These are phyloP conservation scores for Decapterus maruadsi DNA, from an alignment of 2,797 vertebrate species.

Conservation along the genomic window DNA sequence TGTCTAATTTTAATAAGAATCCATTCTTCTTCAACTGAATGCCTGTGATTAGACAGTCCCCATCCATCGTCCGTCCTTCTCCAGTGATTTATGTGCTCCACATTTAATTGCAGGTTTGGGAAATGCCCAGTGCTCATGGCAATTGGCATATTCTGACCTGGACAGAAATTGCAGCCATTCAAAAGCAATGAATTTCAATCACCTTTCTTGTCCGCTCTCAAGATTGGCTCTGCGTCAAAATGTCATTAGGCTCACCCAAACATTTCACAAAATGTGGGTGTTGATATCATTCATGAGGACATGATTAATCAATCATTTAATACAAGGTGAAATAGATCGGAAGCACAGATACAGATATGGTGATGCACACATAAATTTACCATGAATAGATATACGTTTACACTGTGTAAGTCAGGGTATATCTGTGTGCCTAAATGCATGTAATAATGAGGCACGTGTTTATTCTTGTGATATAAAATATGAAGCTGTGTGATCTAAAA, in stretches of 20 bases:
- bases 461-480: not conserved
- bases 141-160: slow-evolving; percentile 75
- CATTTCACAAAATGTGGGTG: slow-evolving; percentile 68
- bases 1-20: slow-evolving; percentile 43
- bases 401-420: not conserved
- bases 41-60: slow-evolving; percentile 39
- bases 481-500: not conserved
- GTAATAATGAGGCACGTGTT: not conserved
- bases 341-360: slow-evolving; percentile 20
- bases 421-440: not conserved
- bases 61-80: slow-evolving; percentile 24
- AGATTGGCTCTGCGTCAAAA: slow-evolving; percentile 76
- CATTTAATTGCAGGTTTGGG: slow-evolving; percentile 76
- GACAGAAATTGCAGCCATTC: slow-evolving; percentile 78
- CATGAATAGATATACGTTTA: not conserved
- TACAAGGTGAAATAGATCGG: slow-evolving; percentile 55
- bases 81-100: slow-evolving; percentile 51
- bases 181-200: slow-evolving; percentile 85
- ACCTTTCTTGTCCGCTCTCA: slow-evolving; percentile 74
- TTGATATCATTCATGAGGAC: slow-evolving; percentile 67
- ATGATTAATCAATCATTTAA: slow-evolving; percentile 75
- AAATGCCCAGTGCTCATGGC: slow-evolving; percentile 57
- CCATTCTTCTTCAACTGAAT: slow-evolving; percentile 21
- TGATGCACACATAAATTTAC: not conserved
- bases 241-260: slow-evolving; percentile 60